These are phyloP conservation scores for Paraplagusia blochii DNA, from an alignment of 2,113 vertebrate species.

Conservation along the genomic window DNA sequence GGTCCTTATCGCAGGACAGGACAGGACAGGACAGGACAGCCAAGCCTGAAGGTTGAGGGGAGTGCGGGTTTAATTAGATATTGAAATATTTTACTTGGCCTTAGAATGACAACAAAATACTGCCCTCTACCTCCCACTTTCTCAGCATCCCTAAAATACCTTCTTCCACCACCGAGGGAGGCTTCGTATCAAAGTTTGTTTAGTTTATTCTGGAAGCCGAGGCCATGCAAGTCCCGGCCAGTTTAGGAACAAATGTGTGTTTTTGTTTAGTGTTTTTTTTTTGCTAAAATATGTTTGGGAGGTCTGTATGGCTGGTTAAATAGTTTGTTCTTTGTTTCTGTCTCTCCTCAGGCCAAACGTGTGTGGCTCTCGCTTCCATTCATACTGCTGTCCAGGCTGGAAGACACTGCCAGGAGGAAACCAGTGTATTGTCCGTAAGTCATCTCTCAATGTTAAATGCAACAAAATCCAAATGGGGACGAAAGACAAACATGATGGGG, in stretches of 20 bases:
- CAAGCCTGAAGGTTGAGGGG: slow-evolving; percentile 15
- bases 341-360: slow-evolving; percentile 87
- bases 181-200: slow-evolving; percentile 40
- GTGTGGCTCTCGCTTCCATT: slow-evolving; percentile 96
- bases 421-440: slow-evolving; percentile 99
- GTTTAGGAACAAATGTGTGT: slow-evolving; percentile 39
- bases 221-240: slow-evolving; percentile 13
- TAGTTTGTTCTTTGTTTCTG: slow-evolving; percentile 47
- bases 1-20: slow-evolving; percentile 27
- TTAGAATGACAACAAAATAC: slow-evolving; percentile 54
- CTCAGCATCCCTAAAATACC: slow-evolving; percentile 24
- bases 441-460: slow-evolving; percentile 11
- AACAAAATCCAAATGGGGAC: background rate
- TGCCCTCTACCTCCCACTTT: slow-evolving; percentile 1
- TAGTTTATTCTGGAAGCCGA: slow-evolving; percentile 50
- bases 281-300: slow-evolving; percentile 37
- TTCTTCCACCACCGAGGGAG: slow-evolving; percentile 38
- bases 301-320: slow-evolving; percentile 25
- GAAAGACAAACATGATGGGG: background rate
- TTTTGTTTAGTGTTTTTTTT: slow-evolving; percentile 35
- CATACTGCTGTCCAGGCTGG: slow-evolving; percentile 98
- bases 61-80: slow-evolving; percentile 32
- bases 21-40: slow-evolving; percentile 16
- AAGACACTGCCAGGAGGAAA: slow-evolving; percentile 96
- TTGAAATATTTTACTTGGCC: slow-evolving; percentile 38